Evolutionary conservation across 2,797 vertebrate species (phyloP).

Genomic region (Melanogrammus aeglefinus): DNA sequence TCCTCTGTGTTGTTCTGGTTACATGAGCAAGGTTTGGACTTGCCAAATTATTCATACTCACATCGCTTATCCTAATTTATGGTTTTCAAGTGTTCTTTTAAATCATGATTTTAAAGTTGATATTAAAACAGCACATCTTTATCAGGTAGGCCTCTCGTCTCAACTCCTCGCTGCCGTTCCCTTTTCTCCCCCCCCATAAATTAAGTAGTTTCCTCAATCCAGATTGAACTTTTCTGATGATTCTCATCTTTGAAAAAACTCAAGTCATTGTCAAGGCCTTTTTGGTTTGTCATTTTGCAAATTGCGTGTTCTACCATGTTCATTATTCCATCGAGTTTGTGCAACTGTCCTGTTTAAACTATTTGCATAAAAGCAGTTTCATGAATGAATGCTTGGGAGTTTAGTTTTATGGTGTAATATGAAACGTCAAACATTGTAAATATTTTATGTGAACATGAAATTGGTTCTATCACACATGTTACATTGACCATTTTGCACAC

Average conservation of each 20-base stretch:
- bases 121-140: slow-evolving; percentile 2
- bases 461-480: not conserved
- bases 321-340: slow-evolving; percentile 78
- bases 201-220: slow-evolving; percentile 45
- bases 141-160: slow-evolving; percentile 55
- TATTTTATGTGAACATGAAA: not conserved
- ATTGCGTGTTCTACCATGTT: slow-evolving; percentile 72
- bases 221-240: slow-evolving; percentile 66
- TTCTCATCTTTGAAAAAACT: slow-evolving; percentile 63
- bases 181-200: slow-evolving; percentile 31
- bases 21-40: slow-evolving; percentile 50
- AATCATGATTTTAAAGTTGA: not conserved
- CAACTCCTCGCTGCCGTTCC: slow-evolving; percentile 74
- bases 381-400: slow-evolving; percentile 51
- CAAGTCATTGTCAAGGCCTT: slow-evolving; percentile 67
- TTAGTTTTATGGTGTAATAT: slow-evolving; percentile 32
- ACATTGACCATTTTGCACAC: not conserved
- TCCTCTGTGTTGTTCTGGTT: slow-evolving; percentile 48
- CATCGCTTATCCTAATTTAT: slow-evolving; percentile 25
- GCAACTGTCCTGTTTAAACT: slow-evolving; percentile 74
- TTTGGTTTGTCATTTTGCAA: slow-evolving; percentile 64
- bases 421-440: not conserved
- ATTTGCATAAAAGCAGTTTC: slow-evolving; percentile 83
- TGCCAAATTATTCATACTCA: slow-evolving; percentile 49
- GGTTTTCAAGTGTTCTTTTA: slow-evolving; percentile 17